Evolutionary conservation across 2,888 invertebrate species (phyloP).

Genomic region (Perithous albicinctus): DNA sequence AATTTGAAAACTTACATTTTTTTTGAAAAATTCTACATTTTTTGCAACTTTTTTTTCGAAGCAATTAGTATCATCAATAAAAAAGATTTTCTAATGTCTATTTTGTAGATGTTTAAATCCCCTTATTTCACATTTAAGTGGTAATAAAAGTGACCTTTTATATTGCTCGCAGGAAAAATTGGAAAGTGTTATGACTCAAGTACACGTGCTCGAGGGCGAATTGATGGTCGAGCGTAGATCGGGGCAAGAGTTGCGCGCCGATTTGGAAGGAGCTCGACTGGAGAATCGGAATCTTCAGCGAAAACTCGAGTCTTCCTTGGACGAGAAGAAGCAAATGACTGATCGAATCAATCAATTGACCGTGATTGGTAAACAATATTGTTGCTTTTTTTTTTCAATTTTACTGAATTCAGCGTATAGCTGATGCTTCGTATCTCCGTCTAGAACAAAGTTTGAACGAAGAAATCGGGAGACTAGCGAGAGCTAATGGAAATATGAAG

Average conservation of each 20-base stretch:
- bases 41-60: no score
- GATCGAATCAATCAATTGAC: constrained; percentile 87
- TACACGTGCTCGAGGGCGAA: constrained; percentile 85
- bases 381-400: constrained; percentile 21
- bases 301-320: constrained; percentile 86
- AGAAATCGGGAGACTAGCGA: constrained; percentile 85
- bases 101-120: no score
- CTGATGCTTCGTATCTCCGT: constrained; percentile 32
- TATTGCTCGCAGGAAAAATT: constrained; percentile 83
- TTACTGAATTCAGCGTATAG: constrained; percentile 28
- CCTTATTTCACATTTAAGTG: background rate
- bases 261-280: constrained; percentile 85
- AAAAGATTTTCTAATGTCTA: no score
- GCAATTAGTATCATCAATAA: no score
- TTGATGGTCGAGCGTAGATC: constrained; percentile 84
- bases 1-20: no score
- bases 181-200: constrained; percentile 84
- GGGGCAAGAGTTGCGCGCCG: constrained; percentile 84
- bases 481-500: constrained; percentile 84
- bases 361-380: constrained; percentile 85
- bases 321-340: constrained; percentile 87
- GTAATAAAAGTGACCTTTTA: background rate
- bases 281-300: constrained; percentile 87
- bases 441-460: constrained; percentile 85
- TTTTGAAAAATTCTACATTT: no score